phyloP scores from a whole-genome alignment of 2,113 vertebrate genomes.

The Willisornis vidua region DNA sequence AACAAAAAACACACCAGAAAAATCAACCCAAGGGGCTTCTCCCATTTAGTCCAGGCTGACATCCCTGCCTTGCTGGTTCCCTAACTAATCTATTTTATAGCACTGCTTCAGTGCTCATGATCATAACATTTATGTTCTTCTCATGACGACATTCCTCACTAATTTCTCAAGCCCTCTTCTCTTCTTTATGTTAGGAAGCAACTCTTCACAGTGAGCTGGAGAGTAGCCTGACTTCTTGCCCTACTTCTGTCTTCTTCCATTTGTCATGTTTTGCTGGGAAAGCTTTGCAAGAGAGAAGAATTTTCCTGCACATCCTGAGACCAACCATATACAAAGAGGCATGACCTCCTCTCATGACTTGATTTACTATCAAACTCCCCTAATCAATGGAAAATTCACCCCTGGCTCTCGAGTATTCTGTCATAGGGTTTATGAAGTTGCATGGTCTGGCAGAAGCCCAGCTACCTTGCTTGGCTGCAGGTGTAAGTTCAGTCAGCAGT shows the following conservation, averaged over 20 bases:
- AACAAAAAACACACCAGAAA: not conserved
- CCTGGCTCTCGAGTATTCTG: not conserved
- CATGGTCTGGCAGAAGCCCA: not conserved
- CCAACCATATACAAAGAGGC: not conserved
- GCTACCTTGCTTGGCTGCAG: rapidly evolving
- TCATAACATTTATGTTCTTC: not conserved
- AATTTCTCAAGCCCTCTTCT: not conserved
- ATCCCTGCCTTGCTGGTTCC: not conserved
- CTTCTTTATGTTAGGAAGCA: not conserved
- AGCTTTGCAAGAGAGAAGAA: not conserved
- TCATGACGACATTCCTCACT: not conserved
- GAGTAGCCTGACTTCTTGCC: not conserved
- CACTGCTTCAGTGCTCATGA: not conserved
- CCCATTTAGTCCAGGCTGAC: not conserved
- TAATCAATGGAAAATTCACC: not conserved
- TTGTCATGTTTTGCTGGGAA: not conserved
- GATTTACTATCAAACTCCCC: not conserved
- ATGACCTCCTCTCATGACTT: not conserved
- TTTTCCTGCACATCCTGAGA: not conserved
- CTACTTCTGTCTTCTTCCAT: not conserved
- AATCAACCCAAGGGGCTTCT: not conserved
- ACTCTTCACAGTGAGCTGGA: not conserved
- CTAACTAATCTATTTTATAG: not conserved
- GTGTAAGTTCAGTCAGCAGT: not conserved
- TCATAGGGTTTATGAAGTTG: not conserved